A percentile compares a stretch with the other conserved stretches of the same genome.
Conservation (phyloP, 35 echinoderm and acorn worm genomes). For the Apostichopus californicus region DNA sequence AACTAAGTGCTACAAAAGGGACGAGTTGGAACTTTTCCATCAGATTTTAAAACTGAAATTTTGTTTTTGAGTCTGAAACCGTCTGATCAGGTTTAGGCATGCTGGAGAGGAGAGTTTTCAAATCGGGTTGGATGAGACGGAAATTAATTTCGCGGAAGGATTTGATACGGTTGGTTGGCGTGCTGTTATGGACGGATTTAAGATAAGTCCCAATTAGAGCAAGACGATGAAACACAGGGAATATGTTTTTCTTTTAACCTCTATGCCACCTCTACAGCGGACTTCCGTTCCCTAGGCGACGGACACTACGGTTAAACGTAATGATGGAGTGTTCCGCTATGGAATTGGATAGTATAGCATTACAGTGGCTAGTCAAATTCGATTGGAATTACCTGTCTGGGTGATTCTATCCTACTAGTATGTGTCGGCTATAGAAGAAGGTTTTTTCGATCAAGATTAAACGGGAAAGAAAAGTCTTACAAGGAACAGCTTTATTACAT, state of each 20-base stretch:
- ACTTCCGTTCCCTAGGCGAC: slow-evolving; percentile 30
- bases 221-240: background rate
- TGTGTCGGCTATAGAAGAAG: too few species aligned
- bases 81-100: too few species aligned
- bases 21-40: too few species aligned
- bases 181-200: background rate
- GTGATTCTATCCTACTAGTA: too few species aligned
- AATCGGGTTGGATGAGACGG: background rate
- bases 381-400: background rate
- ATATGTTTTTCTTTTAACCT: background rate
- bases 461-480: too few species aligned
- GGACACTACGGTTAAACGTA: background rate
- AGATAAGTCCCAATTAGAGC: slow-evolving; percentile 26
- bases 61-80: too few species aligned
- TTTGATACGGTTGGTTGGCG: slow-evolving; percentile 5
- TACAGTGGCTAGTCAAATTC: background rate
- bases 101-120: too few species aligned
- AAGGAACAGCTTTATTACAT: too few species aligned
- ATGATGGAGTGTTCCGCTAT: slow-evolving; percentile 32
- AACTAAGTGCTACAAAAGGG: too few species aligned
- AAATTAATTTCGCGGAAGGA: background rate
- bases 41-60: too few species aligned
- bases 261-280: background rate
- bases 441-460: too few species aligned
- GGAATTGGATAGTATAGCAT: background rate